phyloP scores from a whole-genome alignment of 2,113 vertebrate species.

The Triplophysa siluroides region DNA sequence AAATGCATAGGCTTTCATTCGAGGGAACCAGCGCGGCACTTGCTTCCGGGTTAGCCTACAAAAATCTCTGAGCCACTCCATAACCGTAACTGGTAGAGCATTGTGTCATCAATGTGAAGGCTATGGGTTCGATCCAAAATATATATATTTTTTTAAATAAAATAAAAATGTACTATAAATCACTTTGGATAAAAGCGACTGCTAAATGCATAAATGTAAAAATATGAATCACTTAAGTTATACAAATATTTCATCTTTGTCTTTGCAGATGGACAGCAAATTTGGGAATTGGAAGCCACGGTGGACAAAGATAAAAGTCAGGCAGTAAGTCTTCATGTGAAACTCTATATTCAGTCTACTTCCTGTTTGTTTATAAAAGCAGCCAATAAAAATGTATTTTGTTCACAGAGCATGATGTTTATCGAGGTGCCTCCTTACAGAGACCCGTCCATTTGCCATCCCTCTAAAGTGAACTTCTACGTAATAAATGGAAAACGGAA shows the following conservation, averaged over 20 bases:
- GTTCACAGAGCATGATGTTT: conserved; percentile 90
- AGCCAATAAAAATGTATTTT: conserved; percentile 13
- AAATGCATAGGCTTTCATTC: too few species aligned
- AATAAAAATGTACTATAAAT: too few species aligned
- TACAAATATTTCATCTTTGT: conserved; percentile 34
- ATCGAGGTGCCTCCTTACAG: conserved; percentile 92
- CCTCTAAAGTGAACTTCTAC: conserved; percentile 93
- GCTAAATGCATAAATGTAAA: too few species aligned
- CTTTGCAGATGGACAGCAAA: conserved; percentile 90
- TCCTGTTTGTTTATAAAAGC: neutral
- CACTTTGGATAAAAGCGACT: too few species aligned
- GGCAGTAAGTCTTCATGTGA: conserved; percentile 78
- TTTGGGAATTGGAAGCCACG: conserved; percentile 96
- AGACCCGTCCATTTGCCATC: conserved; percentile 80
- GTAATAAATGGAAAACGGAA: conserved; percentile 98
- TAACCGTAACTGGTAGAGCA: too few species aligned
- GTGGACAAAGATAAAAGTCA: conserved; percentile 99
- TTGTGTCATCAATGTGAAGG: too few species aligned
- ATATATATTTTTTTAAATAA: too few species aligned
- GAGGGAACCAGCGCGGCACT: too few species aligned
- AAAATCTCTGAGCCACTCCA: too few species aligned
- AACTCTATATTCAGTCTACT: neutral
- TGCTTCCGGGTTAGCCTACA: too few species aligned
- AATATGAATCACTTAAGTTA: neutral
- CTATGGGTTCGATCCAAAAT: too few species aligned